Evolutionary conservation across 2,888 invertebrate genomes (phyloP).

Genomic region (Tinea semifulvella): DNA sequence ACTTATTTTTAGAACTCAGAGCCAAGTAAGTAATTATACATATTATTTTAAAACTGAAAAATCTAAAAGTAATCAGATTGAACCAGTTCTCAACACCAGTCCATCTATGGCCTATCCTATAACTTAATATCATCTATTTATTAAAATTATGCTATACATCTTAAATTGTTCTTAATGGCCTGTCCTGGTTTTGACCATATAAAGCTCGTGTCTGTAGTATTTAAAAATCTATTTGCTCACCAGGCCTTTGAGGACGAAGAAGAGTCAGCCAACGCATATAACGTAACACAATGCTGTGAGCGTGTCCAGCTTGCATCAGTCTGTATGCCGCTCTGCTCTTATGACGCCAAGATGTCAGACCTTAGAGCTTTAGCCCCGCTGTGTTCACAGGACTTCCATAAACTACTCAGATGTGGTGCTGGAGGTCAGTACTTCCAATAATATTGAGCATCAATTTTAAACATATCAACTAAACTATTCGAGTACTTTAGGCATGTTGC

Average conservation of each 20-base stretch:
- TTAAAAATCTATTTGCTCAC: too few relatives aligned
- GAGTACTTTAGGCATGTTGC: too few relatives aligned
- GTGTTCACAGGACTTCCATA: conserved; percentile 81
- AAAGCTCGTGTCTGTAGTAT: too few relatives aligned
- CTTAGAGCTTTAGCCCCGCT: conserved; percentile 75
- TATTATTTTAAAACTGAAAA: neutral
- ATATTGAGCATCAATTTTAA: too few relatives aligned
- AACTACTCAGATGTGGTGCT: conserved; percentile 71
- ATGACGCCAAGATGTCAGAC: conserved; percentile 84
- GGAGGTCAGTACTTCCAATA: conserved; percentile 45
- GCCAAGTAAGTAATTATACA: conserved; percentile 65
- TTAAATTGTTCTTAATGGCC: too few relatives aligned
- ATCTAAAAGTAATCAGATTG: too few relatives aligned
- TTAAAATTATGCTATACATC: too few relatives aligned
- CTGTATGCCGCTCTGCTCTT: conserved; percentile 82
- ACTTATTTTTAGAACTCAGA: conserved; percentile 79
- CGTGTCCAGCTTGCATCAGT: conserved; percentile 72
- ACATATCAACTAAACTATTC: too few relatives aligned
- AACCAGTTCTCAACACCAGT: too few relatives aligned
- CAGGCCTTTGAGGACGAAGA: conserved; percentile 69
- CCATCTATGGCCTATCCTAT: too few relatives aligned
- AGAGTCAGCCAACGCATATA: conserved; percentile 71
- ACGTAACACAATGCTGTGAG: conserved; percentile 82
- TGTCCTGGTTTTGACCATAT: too few relatives aligned
- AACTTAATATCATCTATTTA: too few relatives aligned